Evolutionary conservation across 2,797 vertebrate genomes (phyloP).

Genomic region (Alosa sapidissima): DNA sequence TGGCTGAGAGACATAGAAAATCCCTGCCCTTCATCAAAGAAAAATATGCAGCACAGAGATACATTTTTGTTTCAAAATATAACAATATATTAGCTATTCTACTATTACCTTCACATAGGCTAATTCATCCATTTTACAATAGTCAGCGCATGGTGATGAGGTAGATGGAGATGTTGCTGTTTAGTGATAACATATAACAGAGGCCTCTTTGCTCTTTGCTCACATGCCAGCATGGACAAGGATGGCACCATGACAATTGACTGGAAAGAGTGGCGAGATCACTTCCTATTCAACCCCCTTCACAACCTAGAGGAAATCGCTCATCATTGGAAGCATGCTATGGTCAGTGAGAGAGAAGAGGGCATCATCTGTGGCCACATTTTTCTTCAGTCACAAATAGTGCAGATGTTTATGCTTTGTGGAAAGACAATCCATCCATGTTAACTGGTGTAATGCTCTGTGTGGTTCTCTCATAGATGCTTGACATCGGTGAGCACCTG

Average conservation of each 20-base stretch:
- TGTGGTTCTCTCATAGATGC: constrained; percentile 71
- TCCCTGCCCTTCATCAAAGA: neutral
- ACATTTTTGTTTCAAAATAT: neutral
- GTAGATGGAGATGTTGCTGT: neutral
- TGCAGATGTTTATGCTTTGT: neutral
- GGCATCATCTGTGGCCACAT: neutral
- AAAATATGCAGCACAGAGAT: neutral
- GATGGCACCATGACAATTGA: constrained; percentile 85
- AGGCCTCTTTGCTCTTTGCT: neutral
- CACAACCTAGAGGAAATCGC: constrained; percentile 85
- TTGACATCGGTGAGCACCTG: constrained; percentile 92
- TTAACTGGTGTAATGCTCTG: neutral
- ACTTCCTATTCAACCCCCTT: constrained; percentile 84
- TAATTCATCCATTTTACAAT: neutral
- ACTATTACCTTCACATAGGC: too few relatives aligned
- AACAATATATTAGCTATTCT: too few relatives aligned
- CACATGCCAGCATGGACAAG: constrained; percentile 76
- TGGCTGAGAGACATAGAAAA: neutral
- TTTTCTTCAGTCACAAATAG: constrained; percentile 4
- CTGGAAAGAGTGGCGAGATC: constrained; percentile 88
- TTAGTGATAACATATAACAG: neutral
- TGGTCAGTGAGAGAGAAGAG: constrained; percentile 65
- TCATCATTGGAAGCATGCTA: constrained; percentile 85
- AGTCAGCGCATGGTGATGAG: neutral
- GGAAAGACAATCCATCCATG: neutral